phyloP scores from a whole-genome alignment of 2,888 invertebrate genomes.

The Athalia rosae region DNA sequence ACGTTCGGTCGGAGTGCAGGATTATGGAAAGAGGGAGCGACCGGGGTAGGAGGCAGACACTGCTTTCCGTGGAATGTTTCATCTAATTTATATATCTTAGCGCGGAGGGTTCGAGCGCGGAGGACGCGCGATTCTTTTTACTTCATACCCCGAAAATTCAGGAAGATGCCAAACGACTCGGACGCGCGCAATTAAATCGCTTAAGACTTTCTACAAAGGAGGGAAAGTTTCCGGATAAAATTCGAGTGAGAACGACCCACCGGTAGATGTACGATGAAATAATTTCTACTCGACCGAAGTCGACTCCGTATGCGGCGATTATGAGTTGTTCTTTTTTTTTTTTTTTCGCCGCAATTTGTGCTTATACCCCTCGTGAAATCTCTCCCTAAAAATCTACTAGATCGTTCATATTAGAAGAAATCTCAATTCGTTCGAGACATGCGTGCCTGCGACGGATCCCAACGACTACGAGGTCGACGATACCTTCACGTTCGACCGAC shows the following conservation, averaged over 20 bases:
- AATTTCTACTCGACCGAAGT: too few relatives aligned
- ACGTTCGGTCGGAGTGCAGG: background rate
- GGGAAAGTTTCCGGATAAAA: background rate
- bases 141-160: slow-evolving; percentile 32
- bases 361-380: too few relatives aligned
- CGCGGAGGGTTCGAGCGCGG: slow-evolving; percentile 5
- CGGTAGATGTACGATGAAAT: too few relatives aligned
- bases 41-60: slow-evolving; percentile 16
- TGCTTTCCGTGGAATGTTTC: slow-evolving; percentile 36
- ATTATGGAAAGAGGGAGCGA: slow-evolving; percentile 20
- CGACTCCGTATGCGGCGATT: too few relatives aligned
- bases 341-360: too few relatives aligned
- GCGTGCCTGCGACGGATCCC: too few relatives aligned
- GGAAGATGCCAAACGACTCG: slow-evolving; percentile 10
- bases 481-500: too few relatives aligned
- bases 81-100: slow-evolving; percentile 42
- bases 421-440: too few relatives aligned
- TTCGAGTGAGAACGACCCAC: background rate
- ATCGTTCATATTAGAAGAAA: too few relatives aligned
- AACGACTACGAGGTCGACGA: too few relatives aligned
- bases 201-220: background rate
- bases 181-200: slow-evolving; percentile 1
- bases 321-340: too few relatives aligned
- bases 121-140: slow-evolving; percentile 1
- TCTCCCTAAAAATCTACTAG: too few relatives aligned